Evolutionary conservation across 2,113 vertebrate species (phyloP).

Genomic region (Lagopus muta): DNA sequence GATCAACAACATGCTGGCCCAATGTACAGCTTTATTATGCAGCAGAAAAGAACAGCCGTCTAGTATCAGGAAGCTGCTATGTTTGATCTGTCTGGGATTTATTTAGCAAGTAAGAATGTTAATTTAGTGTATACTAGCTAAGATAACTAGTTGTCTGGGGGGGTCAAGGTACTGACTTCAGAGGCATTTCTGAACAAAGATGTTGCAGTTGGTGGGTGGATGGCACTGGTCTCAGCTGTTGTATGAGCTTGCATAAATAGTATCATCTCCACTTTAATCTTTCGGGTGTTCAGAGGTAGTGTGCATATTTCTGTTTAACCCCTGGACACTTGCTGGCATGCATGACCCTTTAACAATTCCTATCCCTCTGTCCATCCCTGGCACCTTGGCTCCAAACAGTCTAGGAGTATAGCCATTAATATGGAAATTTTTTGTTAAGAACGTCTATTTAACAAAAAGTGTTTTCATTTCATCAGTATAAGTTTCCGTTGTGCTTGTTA

Average conservation of each 20-base stretch:
- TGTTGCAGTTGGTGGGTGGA: conserved; percentile 84
- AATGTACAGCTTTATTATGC: not conserved
- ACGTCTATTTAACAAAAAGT: not conserved
- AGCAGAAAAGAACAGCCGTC: not conserved
- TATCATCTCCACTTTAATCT: conserved; percentile 86
- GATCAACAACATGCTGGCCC: not conserved
- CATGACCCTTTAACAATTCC: conserved; percentile 76
- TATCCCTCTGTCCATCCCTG: conserved; percentile 70
- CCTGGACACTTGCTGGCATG: conserved; percentile 78
- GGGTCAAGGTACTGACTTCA: conserved; percentile 87
- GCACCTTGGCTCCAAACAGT: conserved; percentile 78
- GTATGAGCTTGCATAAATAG: conserved; percentile 86
- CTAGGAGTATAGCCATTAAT: conserved; percentile 57
- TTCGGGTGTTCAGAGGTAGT: conserved; percentile 83
- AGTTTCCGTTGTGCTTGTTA: not conserved
- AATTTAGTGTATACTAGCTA: conserved; percentile 74
- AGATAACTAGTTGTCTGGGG: conserved; percentile 78
- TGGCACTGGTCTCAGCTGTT: conserved; percentile 83
- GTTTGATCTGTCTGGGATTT: conserved; percentile 39
- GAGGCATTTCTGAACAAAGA: conserved; percentile 85
- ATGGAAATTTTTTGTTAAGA: conserved; percentile 43
- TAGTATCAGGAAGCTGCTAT: not conserved
- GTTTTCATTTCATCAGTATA: not conserved
- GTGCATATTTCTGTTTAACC: conserved; percentile 83
- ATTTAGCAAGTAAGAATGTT: conserved; percentile 69